phyloP scores from a whole-genome alignment of 35 echinoderm and acorn worm genomes.

The Ptychodera flava region DNA sequence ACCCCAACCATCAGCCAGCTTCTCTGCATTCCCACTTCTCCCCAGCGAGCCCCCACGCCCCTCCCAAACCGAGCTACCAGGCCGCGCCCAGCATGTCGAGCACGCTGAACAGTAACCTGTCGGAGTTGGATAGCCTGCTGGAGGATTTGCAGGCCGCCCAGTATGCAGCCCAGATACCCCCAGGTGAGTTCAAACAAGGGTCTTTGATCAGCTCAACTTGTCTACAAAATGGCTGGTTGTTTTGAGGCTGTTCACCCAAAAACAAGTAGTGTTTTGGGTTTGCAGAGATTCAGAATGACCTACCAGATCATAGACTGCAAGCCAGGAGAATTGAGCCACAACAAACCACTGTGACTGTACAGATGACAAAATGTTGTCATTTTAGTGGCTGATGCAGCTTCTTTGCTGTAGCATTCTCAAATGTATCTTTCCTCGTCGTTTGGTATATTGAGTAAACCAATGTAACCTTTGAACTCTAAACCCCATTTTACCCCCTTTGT shows the following conservation, averaged over 20 bases:
- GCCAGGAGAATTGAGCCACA: background rate
- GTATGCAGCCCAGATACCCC: background rate
- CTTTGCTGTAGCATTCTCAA: too few relatives aligned
- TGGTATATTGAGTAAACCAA: too few relatives aligned
- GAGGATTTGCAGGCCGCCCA: constrained; percentile 88
- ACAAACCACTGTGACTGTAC: too few relatives aligned
- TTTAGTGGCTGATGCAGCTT: too few relatives aligned
- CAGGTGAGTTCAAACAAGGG: background rate
- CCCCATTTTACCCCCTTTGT: too few relatives aligned
- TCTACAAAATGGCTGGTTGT: background rate
- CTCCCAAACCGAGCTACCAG: background rate
- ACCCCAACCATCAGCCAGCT: background rate
- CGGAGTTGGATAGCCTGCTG: constrained; percentile 79
- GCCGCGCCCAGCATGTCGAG: background rate
- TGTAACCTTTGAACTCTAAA: too few relatives aligned
- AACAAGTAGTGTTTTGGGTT: background rate
- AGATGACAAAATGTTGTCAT: too few relatives aligned
- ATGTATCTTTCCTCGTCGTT: too few relatives aligned
- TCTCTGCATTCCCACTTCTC: too few relatives aligned
- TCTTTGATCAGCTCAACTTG: background rate
- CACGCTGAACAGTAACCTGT: constrained; percentile 18
- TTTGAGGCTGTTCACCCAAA: background rate
- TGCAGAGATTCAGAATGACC: background rate
- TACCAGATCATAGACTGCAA: background rate
- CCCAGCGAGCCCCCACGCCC: too few relatives aligned